These are phyloP conservation scores for Crioceris asparagi DNA, from an alignment of 2,888 invertebrate genomes.

Conservation along the genomic window DNA sequence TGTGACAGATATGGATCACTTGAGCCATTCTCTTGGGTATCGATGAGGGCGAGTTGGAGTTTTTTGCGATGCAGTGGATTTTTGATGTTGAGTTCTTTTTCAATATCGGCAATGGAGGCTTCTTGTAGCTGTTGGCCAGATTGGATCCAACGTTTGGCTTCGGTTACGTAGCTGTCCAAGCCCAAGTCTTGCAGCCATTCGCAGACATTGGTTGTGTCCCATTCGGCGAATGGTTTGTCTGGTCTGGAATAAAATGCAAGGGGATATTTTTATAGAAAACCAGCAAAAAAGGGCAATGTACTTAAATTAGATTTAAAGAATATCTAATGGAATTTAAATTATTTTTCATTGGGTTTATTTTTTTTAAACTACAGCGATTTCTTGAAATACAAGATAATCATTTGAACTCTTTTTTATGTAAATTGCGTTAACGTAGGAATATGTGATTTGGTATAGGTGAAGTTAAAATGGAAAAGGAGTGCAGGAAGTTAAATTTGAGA, in stretches of 20 bases:
- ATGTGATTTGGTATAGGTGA: too few relatives aligned
- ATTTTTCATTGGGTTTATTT: too few relatives aligned
- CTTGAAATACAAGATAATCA: too few relatives aligned
- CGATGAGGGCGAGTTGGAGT: constrained; percentile 63
- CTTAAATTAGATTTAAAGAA: too few relatives aligned
- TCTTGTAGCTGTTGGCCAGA: constrained; percentile 69
- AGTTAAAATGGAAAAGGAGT: too few relatives aligned
- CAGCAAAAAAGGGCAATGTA: too few relatives aligned
- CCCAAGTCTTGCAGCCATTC: constrained; percentile 73
- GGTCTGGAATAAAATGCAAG: constrained; percentile 39
- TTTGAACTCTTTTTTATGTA: too few relatives aligned
- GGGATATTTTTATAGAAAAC: too few relatives aligned
- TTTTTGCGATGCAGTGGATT: constrained; percentile 87
- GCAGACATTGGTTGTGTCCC: constrained; percentile 71
- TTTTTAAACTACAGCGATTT: too few relatives aligned
- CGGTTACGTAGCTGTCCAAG: constrained; percentile 66
- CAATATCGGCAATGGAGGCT: constrained; percentile 70
- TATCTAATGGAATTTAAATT: too few relatives aligned
- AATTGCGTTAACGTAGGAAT: too few relatives aligned
- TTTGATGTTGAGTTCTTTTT: constrained; percentile 78
- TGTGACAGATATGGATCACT: constrained; percentile 32
- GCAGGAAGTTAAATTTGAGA: too few relatives aligned
- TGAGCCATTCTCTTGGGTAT: constrained; percentile 42
- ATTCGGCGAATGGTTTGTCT: constrained; percentile 64
- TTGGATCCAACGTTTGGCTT: constrained; percentile 75